A percentile compares a stretch with the other conserved stretches of the same genome.
These are phyloP conservation scores for Drosophila lacicola DNA, from an alignment of 2,888 invertebrate genomes.

Conservation along the genomic window DNA sequence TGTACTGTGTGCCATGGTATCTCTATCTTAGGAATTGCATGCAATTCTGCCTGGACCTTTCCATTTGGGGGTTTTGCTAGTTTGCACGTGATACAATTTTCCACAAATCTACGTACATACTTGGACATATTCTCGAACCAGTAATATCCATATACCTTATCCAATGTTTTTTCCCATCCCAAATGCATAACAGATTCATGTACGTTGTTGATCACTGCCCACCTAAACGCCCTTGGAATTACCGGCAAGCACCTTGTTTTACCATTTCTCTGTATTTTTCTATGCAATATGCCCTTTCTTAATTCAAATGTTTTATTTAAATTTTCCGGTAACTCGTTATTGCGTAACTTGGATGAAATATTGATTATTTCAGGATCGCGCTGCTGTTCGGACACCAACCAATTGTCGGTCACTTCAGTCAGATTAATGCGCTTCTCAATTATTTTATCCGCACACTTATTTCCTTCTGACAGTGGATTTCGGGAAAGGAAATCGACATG, in stretches of 20 bases:
- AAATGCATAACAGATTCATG: not conserved
- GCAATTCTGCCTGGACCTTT: too few relatives aligned
- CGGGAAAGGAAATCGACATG: not conserved
- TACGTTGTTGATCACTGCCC: not conserved
- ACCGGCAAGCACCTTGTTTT: not conserved
- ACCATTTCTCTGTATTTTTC: not conserved
- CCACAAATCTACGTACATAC: too few relatives aligned
- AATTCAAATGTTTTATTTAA: not conserved
- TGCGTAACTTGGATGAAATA: not conserved
- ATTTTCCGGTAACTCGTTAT: not conserved
- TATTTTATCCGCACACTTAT: not conserved
- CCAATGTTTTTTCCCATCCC: not conserved
- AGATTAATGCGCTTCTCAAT: not conserved
- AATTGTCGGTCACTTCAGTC: not conserved
- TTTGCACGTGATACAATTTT: too few relatives aligned
- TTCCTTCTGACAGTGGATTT: not conserved
- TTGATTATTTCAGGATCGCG: not conserved
- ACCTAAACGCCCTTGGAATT: not conserved
- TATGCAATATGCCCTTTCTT: not conserved
- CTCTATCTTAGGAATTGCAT: too few relatives aligned
- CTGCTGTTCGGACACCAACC: not conserved
- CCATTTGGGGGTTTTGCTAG: too few relatives aligned
- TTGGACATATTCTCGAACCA: too few relatives aligned
- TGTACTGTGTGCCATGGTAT: too few relatives aligned
- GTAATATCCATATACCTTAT: not conserved